Base-by-base conservation (phyloP, 2,888 invertebrate species). In the Nudaria mundana region DNA sequence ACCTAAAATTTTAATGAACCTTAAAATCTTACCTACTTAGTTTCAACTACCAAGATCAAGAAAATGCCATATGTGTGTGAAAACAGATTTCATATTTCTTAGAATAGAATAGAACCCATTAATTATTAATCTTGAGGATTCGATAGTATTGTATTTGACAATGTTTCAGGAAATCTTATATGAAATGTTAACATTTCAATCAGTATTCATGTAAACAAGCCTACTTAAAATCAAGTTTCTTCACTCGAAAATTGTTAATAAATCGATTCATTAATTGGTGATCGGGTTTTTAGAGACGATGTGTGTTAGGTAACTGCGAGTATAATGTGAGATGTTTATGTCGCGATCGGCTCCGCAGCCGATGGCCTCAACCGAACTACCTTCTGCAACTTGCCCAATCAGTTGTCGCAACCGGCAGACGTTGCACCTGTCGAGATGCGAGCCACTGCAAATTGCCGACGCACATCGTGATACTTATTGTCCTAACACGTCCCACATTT, bases 391-490 rank as follows among this genome's bases (percentile, higher is more conserved):
- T 86, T 86, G 78, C 86, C 80, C 86, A 86, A 86, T 80, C 68
- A 59, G 51, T 74, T 86, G 83, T 80, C 83, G 86, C 83, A 86
- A 86, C 77, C 72, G 76, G 75, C 80, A 78, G 81, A 78, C 75
- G 78, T 68, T 76, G 82, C 86, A 85, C 84, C 82, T 84, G 85
- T 71, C 76, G 71, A 81, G 84, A 81, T 80, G 77, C 66, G 69
- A 76, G 72, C 73, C 72, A 75, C 71, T 74, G 78, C 78, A 77
- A 80, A 81, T 77, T 77, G 62, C 72, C 72, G 63, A 52, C 66
- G 64, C 70, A 70, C 67, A 69, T 61, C 62, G 11, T 26, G 43
- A 52, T 48, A 61, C 62, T 63, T 70, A 66, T 47, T 70, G 67
- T 71, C 60, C 64, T 64, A 50, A 48, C 50, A 40, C 54, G 56